A percentile compares a stretch with the other conserved stretches of the same genome.
These are phyloP conservation scores for Penelope pileata DNA, from an alignment of 2,113 vertebrate genomes.

Conservation along the genomic window DNA sequence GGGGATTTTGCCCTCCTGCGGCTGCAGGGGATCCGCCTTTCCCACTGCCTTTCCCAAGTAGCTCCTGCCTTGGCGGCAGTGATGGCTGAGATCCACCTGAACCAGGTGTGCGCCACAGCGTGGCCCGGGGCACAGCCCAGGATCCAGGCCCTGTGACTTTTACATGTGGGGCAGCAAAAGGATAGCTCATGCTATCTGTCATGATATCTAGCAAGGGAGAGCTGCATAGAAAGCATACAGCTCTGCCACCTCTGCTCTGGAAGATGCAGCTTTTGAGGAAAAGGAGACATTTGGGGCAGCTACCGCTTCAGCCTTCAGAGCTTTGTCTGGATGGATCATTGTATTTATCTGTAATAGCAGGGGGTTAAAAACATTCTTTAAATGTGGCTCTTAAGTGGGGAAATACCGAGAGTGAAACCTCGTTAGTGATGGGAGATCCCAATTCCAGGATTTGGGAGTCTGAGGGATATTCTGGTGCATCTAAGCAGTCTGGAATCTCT, in stretches of 20 bases:
- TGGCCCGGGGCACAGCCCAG: not conserved
- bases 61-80: not conserved
- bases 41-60: not conserved
- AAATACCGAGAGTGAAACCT: not conserved
- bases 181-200: too few relatives aligned
- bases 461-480: not conserved
- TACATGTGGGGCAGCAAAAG: rapidly evolving
- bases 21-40: not conserved
- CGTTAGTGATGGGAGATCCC: not conserved
- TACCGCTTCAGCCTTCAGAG: not conserved
- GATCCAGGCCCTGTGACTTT: rapidly evolving
- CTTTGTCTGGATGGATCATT: not conserved
- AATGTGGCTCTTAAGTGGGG: not conserved
- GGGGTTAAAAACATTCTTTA: not conserved
- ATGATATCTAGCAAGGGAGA: too few relatives aligned
- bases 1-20: not conserved
- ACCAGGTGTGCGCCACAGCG: not conserved
- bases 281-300: not conserved
- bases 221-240: too few relatives aligned
- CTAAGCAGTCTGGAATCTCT: not conserved
- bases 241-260: not conserved
- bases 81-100: not conserved
- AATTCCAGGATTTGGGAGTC: not conserved
- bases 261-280: not conserved
- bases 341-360: not conserved